These are phyloP conservation scores for Kuschelorhynchus macadamiae DNA, from an alignment of 2,888 invertebrate species.

Conservation along the genomic window DNA sequence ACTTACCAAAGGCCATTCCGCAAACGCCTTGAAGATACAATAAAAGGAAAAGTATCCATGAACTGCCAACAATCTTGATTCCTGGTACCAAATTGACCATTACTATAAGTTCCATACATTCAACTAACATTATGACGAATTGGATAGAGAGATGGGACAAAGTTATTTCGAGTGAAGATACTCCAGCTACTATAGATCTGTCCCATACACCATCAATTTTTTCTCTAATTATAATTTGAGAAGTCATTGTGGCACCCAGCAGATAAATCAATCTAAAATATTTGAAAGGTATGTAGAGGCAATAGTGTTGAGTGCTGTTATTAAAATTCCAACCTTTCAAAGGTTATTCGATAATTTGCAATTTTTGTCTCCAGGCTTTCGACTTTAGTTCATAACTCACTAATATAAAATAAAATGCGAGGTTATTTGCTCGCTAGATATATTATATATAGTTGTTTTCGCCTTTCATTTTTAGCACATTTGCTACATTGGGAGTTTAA, in stretches of 20 bases:
- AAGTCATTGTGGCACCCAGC: constrained; percentile 86
- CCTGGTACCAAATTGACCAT: constrained; percentile 76
- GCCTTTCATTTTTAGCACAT: too few species aligned
- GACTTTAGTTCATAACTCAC: too few species aligned
- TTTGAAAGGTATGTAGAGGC: neutral
- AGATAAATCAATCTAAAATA: constrained; percentile 83
- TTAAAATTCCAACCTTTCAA: too few species aligned
- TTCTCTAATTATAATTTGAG: constrained; percentile 85
- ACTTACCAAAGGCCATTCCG: constrained; percentile 86
- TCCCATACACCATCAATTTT: constrained; percentile 87
- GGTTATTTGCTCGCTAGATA: too few species aligned
- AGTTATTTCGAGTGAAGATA: constrained; percentile 84
- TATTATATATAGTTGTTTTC: too few species aligned
- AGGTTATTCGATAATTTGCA: too few species aligned
- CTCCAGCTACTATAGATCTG: constrained; percentile 88
- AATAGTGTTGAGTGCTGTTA: too few species aligned
- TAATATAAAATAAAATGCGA: too few species aligned
- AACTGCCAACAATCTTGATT: constrained; percentile 75
- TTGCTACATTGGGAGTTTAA: too few species aligned
- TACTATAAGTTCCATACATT: constrained; percentile 75
- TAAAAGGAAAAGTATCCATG: constrained; percentile 75
- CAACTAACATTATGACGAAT: constrained; percentile 75
- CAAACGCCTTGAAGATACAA: constrained; percentile 82
- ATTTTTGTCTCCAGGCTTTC: too few species aligned
- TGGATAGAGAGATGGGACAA: constrained; percentile 86